Evolutionary conservation across 2,888 invertebrate species (phyloP).

Genomic region (Uropetala carovei): DNA sequence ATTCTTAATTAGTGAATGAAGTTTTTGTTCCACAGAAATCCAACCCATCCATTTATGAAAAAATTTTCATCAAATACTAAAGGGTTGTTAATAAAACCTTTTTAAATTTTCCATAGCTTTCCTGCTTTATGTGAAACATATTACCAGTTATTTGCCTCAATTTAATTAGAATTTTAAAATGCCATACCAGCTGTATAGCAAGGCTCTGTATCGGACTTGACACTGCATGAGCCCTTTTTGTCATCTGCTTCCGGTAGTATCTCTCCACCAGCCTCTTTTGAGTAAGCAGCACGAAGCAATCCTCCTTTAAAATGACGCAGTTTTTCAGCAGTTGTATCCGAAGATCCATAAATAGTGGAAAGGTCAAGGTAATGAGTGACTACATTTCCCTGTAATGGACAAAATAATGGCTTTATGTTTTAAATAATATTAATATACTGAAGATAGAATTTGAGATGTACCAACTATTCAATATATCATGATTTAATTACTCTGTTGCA

Average conservation of each 20-base stretch:
- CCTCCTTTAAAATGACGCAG: conserved; percentile 76
- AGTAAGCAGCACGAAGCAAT: conserved; percentile 75
- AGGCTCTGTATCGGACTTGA: conserved; percentile 19
- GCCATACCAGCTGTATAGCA: not conserved
- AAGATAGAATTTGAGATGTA: too few relatives aligned
- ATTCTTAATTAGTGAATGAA: too few relatives aligned
- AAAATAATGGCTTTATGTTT: not conserved
- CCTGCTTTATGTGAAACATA: not conserved
- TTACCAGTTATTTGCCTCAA: not conserved
- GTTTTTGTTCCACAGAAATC: too few relatives aligned
- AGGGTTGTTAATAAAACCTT: not conserved
- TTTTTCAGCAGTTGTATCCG: conserved; percentile 73
- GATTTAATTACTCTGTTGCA: too few relatives aligned
- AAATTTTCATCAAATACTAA: not conserved
- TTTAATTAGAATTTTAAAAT: not conserved
- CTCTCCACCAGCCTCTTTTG: conserved; percentile 74
- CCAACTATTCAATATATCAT: too few relatives aligned
- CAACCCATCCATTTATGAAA: too few relatives aligned
- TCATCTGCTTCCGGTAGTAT: conserved; percentile 71
- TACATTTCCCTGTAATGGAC: conserved; percentile 69
- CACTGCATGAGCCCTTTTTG: conserved; percentile 68
- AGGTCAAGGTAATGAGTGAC: conserved; percentile 77
- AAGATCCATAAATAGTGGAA: conserved; percentile 77
- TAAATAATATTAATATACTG: too few relatives aligned
- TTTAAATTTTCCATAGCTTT: not conserved